Evolutionary conservation across 2,797 vertebrate species (phyloP).

Genomic region (Notamacropus eugenii): DNA sequence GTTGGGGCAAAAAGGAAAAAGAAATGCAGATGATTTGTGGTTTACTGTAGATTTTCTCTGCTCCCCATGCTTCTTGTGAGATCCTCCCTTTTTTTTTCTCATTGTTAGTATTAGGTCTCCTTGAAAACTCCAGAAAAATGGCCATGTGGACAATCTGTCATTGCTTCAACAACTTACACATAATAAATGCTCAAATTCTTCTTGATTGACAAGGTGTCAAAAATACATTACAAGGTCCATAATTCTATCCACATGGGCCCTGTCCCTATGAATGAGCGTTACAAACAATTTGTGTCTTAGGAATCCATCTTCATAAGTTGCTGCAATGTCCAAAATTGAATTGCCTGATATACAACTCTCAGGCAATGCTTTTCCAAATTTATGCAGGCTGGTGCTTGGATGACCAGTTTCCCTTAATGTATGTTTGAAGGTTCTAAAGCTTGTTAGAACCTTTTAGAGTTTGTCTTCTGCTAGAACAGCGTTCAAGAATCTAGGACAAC

Average conservation of each 20-base stretch:
- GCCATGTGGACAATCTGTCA: not conserved
- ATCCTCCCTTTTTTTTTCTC: not conserved
- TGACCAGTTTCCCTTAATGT: not conserved
- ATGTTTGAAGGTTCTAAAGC: not conserved
- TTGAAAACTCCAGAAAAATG: not conserved
- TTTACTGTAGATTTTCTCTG: not conserved
- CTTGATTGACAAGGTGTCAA: not conserved
- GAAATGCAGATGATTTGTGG: not conserved
- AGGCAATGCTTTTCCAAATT: not conserved
- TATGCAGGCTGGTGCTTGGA: not conserved
- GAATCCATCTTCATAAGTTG: not conserved
- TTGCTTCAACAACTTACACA: not conserved
- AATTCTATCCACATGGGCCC: not conserved
- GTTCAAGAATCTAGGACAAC: not conserved
- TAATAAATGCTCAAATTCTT: not conserved
- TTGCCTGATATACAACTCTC: not conserved
- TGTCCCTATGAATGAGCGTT: not conserved
- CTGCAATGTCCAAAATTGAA: not conserved
- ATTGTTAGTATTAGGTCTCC: not conserved
- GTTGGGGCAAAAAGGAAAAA: not conserved
- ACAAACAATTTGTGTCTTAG: not conserved
- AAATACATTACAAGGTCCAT: not conserved
- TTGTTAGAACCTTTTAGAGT: not conserved
- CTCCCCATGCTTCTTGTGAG: not conserved
- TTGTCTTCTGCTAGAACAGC: not conserved